Evolutionary conservation across 2,113 vertebrate genomes (phyloP).

Genomic region (Actenoides hombroni): DNA sequence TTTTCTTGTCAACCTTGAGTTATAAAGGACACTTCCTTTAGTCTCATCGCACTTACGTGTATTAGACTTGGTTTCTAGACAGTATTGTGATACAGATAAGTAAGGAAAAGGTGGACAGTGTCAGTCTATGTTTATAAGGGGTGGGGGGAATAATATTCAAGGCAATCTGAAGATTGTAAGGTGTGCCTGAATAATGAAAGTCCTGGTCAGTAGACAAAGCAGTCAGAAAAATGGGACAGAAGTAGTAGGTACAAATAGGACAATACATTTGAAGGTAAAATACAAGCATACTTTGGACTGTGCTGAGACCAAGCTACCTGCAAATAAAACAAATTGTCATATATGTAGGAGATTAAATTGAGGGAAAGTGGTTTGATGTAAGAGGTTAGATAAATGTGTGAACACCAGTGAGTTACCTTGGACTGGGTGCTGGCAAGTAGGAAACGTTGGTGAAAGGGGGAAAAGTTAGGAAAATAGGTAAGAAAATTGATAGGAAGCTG

Average conservation of each 20-base stretch:
- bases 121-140: background rate
- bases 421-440: background rate
- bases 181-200: background rate
- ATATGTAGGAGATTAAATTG: background rate
- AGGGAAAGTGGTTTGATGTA: background rate
- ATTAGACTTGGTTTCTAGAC: background rate
- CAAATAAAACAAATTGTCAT: background rate
- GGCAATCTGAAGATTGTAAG: background rate
- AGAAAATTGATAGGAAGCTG: background rate
- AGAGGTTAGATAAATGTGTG: background rate
- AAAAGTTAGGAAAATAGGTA: background rate
- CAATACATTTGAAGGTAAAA: background rate
- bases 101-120: background rate
- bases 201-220: background rate
- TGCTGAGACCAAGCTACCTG: background rate
- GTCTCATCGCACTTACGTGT: background rate
- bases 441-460: background rate
- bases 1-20: background rate
- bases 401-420: background rate
- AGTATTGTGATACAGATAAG: background rate
- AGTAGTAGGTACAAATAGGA: background rate
- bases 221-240: background rate
- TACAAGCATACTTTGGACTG: background rate
- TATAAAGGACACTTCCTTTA: background rate
- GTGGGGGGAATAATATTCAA: background rate